Percentiles rank a stretch among this genome's conserved stretches.
These are phyloP conservation scores for Porphyrio hochstetteri DNA, from an alignment of 2,113 vertebrate genomes.

Conservation along the genomic window DNA sequence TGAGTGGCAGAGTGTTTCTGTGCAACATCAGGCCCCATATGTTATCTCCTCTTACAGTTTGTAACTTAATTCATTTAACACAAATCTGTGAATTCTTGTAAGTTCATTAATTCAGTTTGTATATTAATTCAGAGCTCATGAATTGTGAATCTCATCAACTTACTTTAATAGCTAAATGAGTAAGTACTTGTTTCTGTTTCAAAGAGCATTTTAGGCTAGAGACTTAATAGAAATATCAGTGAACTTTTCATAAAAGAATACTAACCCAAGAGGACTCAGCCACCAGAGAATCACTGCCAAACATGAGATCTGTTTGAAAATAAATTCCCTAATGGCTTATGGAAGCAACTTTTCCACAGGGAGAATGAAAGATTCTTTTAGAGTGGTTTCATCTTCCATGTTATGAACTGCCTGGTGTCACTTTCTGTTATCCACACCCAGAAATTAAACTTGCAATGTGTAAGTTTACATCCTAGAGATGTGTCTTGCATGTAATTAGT, in stretches of 20 bases:
- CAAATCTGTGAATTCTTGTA: not conserved
- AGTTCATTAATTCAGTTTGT: not conserved
- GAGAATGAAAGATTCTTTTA: not conserved
- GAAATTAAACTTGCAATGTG: not conserved
- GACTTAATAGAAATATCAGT: not conserved
- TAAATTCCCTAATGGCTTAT: not conserved
- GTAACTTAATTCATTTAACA: not conserved
- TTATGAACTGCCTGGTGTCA: not conserved
- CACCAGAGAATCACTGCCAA: not conserved
- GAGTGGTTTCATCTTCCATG: not conserved
- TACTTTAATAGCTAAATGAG: constrained; percentile 19
- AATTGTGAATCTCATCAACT: constrained; percentile 16
- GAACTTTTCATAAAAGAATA: not conserved
- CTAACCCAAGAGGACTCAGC: not conserved
- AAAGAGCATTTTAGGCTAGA: not conserved
- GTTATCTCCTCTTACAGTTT: not conserved
- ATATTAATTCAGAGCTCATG: constrained; percentile 14
- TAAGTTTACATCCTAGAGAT: not conserved
- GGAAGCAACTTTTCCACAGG: not conserved
- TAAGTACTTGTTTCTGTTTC: constrained; percentile 38
- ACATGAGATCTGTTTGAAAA: not conserved
- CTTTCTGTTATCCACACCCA: not conserved
- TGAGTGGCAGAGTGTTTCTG: constrained; percentile 19
- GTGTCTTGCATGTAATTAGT: not conserved
- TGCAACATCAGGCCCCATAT: not conserved